Percentiles rank a stretch among this genome's conserved stretches.
These are phyloP conservation scores for Hesperophylax magnus DNA, from an alignment of 1,140 invertebrate genomes.

Conservation along the genomic window DNA sequence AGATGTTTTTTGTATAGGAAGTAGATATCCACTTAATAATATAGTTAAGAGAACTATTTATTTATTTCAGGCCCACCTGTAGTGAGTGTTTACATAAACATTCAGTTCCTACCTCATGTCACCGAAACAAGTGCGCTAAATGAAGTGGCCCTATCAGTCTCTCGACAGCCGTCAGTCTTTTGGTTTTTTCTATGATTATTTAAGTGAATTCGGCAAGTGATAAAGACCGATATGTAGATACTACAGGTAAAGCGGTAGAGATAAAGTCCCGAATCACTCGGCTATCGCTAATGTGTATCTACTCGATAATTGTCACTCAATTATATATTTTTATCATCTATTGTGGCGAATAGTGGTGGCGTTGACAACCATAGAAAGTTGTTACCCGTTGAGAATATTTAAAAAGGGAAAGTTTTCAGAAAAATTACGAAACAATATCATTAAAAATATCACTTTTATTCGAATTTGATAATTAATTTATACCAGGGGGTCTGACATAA, in stretches of 20 bases:
- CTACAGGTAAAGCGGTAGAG: background rate
- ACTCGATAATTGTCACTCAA: constrained; percentile 32
- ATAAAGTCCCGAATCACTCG: constrained; percentile 22
- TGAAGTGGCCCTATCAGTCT: constrained; percentile 22
- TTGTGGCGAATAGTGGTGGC: background rate
- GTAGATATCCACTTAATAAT: too few relatives aligned
- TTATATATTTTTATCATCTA: background rate
- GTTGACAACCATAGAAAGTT: constrained; percentile 4
- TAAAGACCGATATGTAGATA: background rate
- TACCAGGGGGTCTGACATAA: too few relatives aligned
- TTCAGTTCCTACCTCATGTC: too few relatives aligned
- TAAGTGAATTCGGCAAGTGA: background rate
- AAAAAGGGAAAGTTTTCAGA: too few relatives aligned
- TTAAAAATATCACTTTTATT: too few relatives aligned
- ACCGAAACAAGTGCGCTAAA: background rate
- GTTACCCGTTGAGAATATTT: too few relatives aligned
- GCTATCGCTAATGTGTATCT: constrained; percentile 30
- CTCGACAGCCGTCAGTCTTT: constrained; percentile 29
- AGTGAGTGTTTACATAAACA: too few relatives aligned
- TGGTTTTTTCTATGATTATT: constrained; percentile 9
- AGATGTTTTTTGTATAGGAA: too few relatives aligned
- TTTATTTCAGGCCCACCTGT: too few relatives aligned
- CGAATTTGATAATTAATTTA: too few relatives aligned
- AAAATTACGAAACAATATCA: too few relatives aligned
- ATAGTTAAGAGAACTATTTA: too few relatives aligned